phyloP scores from a whole-genome alignment of 2,797 vertebrate genomes.

The Gila robusta region DNA sequence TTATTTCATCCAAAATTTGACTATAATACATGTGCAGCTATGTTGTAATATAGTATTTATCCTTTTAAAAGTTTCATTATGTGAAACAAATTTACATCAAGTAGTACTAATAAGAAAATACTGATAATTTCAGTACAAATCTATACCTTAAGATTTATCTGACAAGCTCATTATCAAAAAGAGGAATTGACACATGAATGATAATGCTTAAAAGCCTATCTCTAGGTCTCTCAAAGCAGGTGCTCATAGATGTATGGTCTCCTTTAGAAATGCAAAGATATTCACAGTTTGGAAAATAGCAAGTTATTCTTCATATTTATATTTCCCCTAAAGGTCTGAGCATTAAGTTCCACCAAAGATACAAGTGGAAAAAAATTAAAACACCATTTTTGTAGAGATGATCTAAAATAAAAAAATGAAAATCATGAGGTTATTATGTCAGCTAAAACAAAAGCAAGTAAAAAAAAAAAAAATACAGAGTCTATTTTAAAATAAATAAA shows the following conservation, averaged over 20 bases:
- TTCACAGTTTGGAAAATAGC: conserved; percentile 80
- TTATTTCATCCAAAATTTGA: conserved; percentile 79
- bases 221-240: conserved; percentile 64
- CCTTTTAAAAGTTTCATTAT: conserved; percentile 75
- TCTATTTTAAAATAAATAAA: conserved; percentile 79
- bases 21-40: conserved; percentile 75
- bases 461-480: conserved; percentile 34
- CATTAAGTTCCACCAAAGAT: conserved; percentile 19
- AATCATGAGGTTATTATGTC: conserved; percentile 53
- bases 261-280: conserved; percentile 67
- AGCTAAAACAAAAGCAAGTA: conserved; percentile 62
- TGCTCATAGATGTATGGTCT: conserved; percentile 45
- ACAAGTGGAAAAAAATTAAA: conserved; percentile 25
- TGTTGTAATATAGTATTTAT: conserved; percentile 71
- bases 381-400: conserved; percentile 56
- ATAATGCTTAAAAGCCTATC: conserved; percentile 62
- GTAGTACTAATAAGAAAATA: conserved; percentile 83
- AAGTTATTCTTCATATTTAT: conserved; percentile 53
- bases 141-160: conserved; percentile 82
- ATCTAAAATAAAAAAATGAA: conserved; percentile 63
- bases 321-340: conserved; percentile 14
- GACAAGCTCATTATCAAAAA: conserved; percentile 75
- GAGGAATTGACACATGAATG: conserved; percentile 60
- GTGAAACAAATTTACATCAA: conserved; percentile 81
- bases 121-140: conserved; percentile 85